phyloP scores from a whole-genome alignment of 2,888 invertebrate genomes.

The Macrosoma leucophasiata region DNA sequence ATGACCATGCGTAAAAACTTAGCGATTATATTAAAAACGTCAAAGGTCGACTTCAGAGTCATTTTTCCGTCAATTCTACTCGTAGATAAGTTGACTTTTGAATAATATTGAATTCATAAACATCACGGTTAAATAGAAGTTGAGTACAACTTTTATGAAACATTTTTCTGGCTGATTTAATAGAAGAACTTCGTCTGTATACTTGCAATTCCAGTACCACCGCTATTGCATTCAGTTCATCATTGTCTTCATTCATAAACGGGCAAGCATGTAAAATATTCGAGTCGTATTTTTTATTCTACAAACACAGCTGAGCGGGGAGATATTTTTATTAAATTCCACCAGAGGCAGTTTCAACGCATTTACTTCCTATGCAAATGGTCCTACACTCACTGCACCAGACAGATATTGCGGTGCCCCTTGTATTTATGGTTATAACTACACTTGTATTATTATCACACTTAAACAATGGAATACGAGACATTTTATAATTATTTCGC shows the following conservation, averaged over 20 bases:
- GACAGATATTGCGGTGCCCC: conserved; percentile 61
- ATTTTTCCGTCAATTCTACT: conserved; percentile 11
- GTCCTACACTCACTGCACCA: conserved; percentile 33
- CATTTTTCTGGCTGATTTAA: too few relatives aligned
- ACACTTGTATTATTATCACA: conserved; percentile 29
- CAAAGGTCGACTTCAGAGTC: too few relatives aligned
- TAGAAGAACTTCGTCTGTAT: too few relatives aligned
- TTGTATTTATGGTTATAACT: conserved; percentile 60
- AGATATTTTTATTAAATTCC: conserved; percentile 75
- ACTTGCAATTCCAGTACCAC: too few relatives aligned
- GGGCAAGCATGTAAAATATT: conserved; percentile 32
- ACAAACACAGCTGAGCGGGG: conserved; percentile 50
- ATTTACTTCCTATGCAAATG: conserved; percentile 65
- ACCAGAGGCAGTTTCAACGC: conserved; percentile 58
- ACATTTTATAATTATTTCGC: neutral
- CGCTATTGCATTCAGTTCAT: conserved; percentile 4
- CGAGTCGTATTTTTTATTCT: conserved; percentile 50
- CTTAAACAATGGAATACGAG: conserved; percentile 5
- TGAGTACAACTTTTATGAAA: neutral
- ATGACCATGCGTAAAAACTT: too few relatives aligned
- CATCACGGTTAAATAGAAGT: neutral
- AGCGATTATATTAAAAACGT: too few relatives aligned
- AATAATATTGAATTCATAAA: neutral
- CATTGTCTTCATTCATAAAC: conserved; percentile 9
- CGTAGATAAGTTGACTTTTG: neutral